A percentile compares a stretch with the other conserved stretches of the same genome.
Conservation (phyloP, 2,888 invertebrate species). For the Callimorpha dominula region DNA sequence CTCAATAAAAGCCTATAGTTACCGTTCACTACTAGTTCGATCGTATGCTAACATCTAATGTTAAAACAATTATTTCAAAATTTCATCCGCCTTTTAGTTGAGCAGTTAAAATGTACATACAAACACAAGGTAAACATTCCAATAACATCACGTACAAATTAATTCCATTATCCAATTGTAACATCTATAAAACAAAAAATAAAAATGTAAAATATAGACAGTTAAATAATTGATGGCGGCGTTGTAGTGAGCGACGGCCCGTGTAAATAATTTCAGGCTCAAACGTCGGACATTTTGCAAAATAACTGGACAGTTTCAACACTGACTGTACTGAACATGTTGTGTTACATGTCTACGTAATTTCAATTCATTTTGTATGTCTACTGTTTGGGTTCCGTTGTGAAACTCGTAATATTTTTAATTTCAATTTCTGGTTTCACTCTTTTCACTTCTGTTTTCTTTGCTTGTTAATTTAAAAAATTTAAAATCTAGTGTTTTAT, state of each 20-base stretch:
- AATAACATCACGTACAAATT: not conserved
- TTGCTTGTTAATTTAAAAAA: too few relatives aligned
- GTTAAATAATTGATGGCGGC: not conserved
- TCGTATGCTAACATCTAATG: too few relatives aligned
- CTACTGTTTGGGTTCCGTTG: not conserved
- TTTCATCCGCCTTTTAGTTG: too few relatives aligned
- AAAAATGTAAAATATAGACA: not conserved
- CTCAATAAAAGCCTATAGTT: too few relatives aligned
- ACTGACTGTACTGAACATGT: not conserved
- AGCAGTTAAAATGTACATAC: too few relatives aligned
- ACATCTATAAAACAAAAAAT: not conserved
- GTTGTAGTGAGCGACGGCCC: not conserved
- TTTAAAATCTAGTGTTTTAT: too few relatives aligned
- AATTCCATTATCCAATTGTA: not conserved
- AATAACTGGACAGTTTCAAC: constrained; percentile 5
- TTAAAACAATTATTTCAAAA: too few relatives aligned
- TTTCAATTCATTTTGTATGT: constrained; percentile 4
- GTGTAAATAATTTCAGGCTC: not conserved
- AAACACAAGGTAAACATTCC: not conserved
- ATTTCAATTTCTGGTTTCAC: too few relatives aligned
- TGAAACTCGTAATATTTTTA: not conserved
- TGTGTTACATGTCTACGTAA: not conserved
- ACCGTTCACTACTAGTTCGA: too few relatives aligned
- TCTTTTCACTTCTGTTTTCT: too few relatives aligned
- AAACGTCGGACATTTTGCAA: not conserved